Conservation (phyloP, 2,888 invertebrate genomes). For the Monoplex corrugatus region DNA sequence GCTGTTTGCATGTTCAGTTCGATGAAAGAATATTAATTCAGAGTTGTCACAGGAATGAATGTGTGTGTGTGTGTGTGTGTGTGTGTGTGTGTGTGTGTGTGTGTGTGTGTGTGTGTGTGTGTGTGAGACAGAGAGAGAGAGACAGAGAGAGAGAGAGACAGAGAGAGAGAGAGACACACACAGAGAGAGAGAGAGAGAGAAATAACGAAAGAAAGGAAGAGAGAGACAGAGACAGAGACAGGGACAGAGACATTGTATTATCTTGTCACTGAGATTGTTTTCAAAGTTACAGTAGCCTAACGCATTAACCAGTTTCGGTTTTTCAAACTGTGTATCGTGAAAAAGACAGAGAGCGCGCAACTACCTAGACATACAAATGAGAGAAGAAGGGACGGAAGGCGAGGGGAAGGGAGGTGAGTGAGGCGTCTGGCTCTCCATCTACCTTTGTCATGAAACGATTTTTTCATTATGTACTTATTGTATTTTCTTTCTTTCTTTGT, state of each 20-base stretch:
- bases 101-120: constrained; percentile 1
- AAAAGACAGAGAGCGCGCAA: background rate
- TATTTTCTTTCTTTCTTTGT: too few species aligned
- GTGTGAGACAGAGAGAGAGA: background rate
- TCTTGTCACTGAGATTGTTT: too few species aligned
- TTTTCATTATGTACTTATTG: too few species aligned
- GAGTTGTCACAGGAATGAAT: too few species aligned
- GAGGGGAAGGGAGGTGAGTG: background rate
- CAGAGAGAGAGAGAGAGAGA: background rate
- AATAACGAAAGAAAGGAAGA: background rate
- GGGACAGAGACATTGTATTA: too few species aligned
- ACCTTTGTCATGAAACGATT: too few species aligned
- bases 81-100: background rate
- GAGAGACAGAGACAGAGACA: background rate
- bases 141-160: background rate
- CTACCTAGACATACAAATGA: background rate
- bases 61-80: background rate
- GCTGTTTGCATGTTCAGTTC: too few species aligned
- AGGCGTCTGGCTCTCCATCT: too few species aligned
- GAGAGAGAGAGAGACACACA: background rate
- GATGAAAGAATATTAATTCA: too few species aligned
- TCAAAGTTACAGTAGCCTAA: too few species aligned
- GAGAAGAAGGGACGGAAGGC: background rate
- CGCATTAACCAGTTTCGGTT: too few species aligned
- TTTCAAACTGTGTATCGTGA: too few species aligned